phyloP scores from a whole-genome alignment of 2,888 invertebrate genomes.

The Drosophila kanekoi region DNA sequence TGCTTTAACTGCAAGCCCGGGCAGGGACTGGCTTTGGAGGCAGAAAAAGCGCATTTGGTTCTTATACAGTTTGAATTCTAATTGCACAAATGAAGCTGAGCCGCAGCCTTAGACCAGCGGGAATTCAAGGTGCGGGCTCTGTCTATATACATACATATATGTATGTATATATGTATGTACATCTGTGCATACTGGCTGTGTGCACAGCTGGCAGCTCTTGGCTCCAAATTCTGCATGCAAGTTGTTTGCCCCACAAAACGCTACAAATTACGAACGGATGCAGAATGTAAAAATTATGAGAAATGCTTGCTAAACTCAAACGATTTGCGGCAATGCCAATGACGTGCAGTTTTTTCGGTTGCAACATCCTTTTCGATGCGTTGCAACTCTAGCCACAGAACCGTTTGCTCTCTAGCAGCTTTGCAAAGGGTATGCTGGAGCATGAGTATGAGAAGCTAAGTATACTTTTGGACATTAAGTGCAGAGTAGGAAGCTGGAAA shows the following conservation, averaged over 20 bases:
- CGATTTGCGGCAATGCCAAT: slow-evolving; percentile 42
- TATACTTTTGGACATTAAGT: no score
- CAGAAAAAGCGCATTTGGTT: slow-evolving; percentile 60
- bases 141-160: slow-evolving; percentile 2
- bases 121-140: slow-evolving; percentile 39
- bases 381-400: slow-evolving; percentile 7
- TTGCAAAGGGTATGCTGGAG: neutral
- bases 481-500: no score
- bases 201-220: slow-evolving; percentile 2
- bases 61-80: slow-evolving; percentile 59
- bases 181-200: neutral
- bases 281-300: slow-evolving; percentile 46
- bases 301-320: slow-evolving; percentile 36
- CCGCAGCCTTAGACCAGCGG: slow-evolving; percentile 27
- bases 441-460: neutral
- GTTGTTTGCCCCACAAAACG: slow-evolving; percentile 46
- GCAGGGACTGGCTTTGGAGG: slow-evolving; percentile 13
- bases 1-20: slow-evolving; percentile 14
- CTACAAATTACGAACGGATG: slow-evolving; percentile 41
- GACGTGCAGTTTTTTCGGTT: slow-evolving; percentile 24
- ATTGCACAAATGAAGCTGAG: slow-evolving; percentile 57
- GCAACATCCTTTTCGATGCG: slow-evolving; percentile 3
- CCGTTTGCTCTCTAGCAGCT: neutral
- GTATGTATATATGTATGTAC: neutral
- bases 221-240: slow-evolving; percentile 31